phyloP scores from a whole-genome alignment of 2,113 vertebrate genomes.

The Cromileptes altivelis region DNA sequence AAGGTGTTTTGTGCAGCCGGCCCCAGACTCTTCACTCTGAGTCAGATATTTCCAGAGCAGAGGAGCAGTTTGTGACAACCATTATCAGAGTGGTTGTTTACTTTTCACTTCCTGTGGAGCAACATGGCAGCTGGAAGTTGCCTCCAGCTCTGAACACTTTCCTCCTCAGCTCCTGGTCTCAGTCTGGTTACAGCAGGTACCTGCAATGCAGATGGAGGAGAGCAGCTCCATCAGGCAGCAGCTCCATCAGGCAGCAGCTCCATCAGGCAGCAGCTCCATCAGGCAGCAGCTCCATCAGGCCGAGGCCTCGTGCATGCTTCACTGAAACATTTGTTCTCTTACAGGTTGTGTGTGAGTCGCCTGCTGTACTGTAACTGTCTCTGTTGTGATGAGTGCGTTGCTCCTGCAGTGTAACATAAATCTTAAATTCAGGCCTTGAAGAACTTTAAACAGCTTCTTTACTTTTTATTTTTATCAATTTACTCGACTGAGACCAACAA shows the following conservation, averaged over 20 bases:
- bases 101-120: slow-evolving; percentile 31
- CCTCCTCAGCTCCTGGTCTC: slow-evolving; percentile 28
- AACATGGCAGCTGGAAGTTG: slow-evolving; percentile 20
- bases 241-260: slow-evolving; percentile 1
- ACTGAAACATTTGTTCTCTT: background rate
- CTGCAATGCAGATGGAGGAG: slow-evolving; percentile 77
- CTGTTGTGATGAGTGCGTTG: background rate
- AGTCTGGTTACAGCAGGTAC: slow-evolving; percentile 72
- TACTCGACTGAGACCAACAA: background rate
- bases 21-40: too few species aligned
- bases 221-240: slow-evolving; percentile 6
- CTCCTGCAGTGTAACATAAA: background rate
- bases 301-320: slow-evolving; percentile 13
- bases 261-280: background rate
- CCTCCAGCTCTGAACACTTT: slow-evolving; percentile 37
- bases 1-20: too few species aligned
- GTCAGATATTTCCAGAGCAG: background rate
- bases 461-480: background rate
- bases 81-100: slow-evolving; percentile 21
- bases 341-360: slow-evolving; percentile 28
- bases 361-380: slow-evolving; percentile 1
- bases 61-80: background rate
- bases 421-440: background rate
- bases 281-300: background rate
- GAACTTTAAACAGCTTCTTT: background rate